Base-by-base conservation (phyloP, 2,113 vertebrate genomes). In the Lampris megalopsis region DNA sequence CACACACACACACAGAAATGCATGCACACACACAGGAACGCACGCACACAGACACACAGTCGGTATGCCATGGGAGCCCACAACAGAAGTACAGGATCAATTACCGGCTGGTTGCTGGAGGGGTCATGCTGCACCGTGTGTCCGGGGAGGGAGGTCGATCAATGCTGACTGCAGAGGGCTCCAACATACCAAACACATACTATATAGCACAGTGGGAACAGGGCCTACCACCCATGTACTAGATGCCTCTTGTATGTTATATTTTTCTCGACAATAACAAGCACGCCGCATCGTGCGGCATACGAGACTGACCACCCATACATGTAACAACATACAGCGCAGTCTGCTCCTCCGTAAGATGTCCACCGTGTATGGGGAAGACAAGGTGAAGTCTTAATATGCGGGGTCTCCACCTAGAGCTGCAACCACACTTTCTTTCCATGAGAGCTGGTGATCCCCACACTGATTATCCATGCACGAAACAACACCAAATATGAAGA, bases 81-180 rank as follows among this genome's bases (percentile, higher is more conserved):
- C 80, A 84, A 38, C 80, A 74, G 84, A 84, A 73, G 82, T 88
- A 81, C 79, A 89, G 84, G 91, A 94, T 93, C 91, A 94, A 94
- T 94, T 93, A 92, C 91, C 72, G 63, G 79, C 87, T 81, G 85
- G 85, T 91, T 92, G 86, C 92, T 93, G 83, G 77, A 92, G 92
- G 89, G 87, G 82, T 90, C 83, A 79, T 80, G 78, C 88, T 90
- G 88, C 87, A 89, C 75, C 13, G 61, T 83, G 82, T 81, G 88
- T 91, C 89, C 83, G 70, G 90, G 80, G 87, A 88, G 71, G 74
- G 63, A 80, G 80, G 48, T 75, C 83, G 83, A 94, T 94, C 91
- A 85, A 91, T 92, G 87, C 86, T n/a, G 82, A 82, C 82, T 80
- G 85, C 85, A 80, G 77, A 75, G 69, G 83, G 84, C 84, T 88